These are phyloP conservation scores for Drosophila littoralis DNA, from an alignment of 1,140 invertebrate genomes.

Conservation along the genomic window DNA sequence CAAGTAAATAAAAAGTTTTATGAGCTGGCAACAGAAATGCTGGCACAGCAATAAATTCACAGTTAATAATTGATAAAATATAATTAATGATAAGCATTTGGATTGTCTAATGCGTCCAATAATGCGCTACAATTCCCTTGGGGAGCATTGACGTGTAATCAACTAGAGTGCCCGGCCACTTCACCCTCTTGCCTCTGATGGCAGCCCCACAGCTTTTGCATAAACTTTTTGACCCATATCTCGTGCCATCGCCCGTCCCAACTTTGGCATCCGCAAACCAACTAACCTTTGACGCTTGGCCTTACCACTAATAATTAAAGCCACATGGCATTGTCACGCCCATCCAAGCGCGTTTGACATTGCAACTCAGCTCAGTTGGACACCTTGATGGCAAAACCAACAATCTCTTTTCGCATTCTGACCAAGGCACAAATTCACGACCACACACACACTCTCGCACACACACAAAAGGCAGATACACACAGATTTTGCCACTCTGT, in stretches of 20 bases:
- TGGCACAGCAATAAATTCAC: too few relatives aligned
- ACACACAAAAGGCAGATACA: not conserved
- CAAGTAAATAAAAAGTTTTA: too few relatives aligned
- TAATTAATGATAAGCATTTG: not conserved
- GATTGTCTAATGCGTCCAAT: not conserved
- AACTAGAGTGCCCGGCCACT: constrained; percentile 37
- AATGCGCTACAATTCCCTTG: not conserved
- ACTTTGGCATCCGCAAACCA: constrained; percentile 20
- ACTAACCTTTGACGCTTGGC: constrained; percentile 38
- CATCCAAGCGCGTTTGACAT: constrained; percentile 43
- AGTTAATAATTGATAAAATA: not conserved
- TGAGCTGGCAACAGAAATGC: too few relatives aligned
- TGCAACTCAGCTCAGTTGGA: constrained; percentile 42
- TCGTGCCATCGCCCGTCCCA: not conserved
- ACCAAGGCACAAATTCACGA: constrained; percentile 35
- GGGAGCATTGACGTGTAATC: constrained; percentile 19
- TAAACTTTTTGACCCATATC: constrained; percentile 19
- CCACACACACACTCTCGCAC: constrained; percentile 10
- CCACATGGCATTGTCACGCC: constrained; percentile 46
- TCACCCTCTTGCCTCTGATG: not conserved
- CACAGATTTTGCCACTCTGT: constrained; percentile 58
- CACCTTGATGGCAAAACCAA: constrained; percentile 60
- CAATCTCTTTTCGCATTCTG: constrained; percentile 68
- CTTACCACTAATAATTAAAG: constrained; percentile 55
- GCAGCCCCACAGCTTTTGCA: not conserved